A percentile compares a stretch with the other conserved stretches of the same genome.
Conservation (phyloP, 2,113 vertebrate species). For the Guaruba guarouba region DNA sequence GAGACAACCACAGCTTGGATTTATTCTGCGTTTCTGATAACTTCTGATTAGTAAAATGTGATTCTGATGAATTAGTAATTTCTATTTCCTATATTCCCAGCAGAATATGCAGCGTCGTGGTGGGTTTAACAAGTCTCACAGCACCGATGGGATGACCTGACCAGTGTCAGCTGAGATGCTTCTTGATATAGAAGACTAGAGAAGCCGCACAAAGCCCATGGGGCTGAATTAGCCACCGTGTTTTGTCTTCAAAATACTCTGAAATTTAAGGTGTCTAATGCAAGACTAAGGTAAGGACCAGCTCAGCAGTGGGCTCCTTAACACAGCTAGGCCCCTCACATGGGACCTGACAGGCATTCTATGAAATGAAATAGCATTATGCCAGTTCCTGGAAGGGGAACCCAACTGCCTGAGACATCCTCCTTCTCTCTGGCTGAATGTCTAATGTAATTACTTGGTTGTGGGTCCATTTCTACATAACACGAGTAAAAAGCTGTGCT, state of each 20-base stretch:
- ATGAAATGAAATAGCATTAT: fast-evolving
- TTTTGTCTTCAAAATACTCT: background rate
- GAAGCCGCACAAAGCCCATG: fast-evolving
- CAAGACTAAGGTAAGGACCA: background rate
- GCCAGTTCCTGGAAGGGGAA: background rate
- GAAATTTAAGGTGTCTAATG: fast-evolving
- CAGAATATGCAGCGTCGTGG: fast-evolving
- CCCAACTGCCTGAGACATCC: background rate
- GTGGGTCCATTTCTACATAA: background rate
- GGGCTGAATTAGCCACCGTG: fast-evolving
- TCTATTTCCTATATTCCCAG: fast-evolving
- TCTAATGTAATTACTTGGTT: background rate
- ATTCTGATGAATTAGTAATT: background rate
- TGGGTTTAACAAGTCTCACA: background rate
- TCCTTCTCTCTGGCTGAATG: background rate
- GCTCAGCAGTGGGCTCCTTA: background rate
- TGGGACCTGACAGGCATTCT: fast-evolving
- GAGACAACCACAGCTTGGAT: fast-evolving
- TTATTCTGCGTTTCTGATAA: background rate
- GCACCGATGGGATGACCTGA: fast-evolving
- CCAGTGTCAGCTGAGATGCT: fast-evolving
- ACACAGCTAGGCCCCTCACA: fast-evolving
- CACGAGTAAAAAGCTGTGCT: background rate
- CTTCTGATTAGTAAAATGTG: background rate
- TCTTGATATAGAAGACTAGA: background rate